A percentile compares a stretch with the other conserved stretches of the same genome.
phyloP scores from a whole-genome alignment of 2,797 vertebrate genomes.

The Vespertilio murinus region DNA sequence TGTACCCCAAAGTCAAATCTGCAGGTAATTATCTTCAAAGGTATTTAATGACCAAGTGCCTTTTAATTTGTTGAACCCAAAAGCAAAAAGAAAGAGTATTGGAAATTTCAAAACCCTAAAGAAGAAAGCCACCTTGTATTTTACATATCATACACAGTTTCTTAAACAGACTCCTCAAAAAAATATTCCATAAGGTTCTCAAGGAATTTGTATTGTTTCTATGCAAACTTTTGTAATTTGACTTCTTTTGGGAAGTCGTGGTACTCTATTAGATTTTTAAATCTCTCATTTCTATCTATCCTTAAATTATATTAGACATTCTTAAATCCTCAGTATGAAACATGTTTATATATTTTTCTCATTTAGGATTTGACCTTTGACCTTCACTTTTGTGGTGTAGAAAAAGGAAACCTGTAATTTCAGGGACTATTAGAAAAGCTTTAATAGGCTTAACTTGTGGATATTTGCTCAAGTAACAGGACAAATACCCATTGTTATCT shows the following conservation, averaged over 20 bases:
- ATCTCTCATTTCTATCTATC: not conserved
- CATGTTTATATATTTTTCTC: not conserved
- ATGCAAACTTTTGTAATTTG: constrained; percentile 13
- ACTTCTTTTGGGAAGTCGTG: not conserved
- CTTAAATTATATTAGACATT: not conserved
- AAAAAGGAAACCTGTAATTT: not conserved
- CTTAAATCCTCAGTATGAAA: not conserved
- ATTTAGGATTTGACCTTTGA: not conserved
- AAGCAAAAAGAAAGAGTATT: constrained; percentile 65
- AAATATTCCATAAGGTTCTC: not conserved
- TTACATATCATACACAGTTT: not conserved
- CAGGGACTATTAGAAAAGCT: not conserved
- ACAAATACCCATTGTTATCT: not conserved
- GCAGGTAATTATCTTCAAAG: constrained; percentile 67
- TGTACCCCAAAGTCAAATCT: constrained; percentile 72
- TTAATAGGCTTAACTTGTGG: not conserved
- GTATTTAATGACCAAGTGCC: constrained; percentile 69
- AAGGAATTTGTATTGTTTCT: not conserved
- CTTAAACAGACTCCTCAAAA: not conserved
- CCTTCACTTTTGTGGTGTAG: not conserved
- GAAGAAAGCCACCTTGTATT: constrained; percentile 17
- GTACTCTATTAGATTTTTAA: not conserved
- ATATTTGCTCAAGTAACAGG: not conserved
- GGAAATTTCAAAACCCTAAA: constrained; percentile 50
- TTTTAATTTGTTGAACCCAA: constrained; percentile 73